Conservation (phyloP, 2,113 vertebrate species). For the Microcebus tavaratra region DNA sequence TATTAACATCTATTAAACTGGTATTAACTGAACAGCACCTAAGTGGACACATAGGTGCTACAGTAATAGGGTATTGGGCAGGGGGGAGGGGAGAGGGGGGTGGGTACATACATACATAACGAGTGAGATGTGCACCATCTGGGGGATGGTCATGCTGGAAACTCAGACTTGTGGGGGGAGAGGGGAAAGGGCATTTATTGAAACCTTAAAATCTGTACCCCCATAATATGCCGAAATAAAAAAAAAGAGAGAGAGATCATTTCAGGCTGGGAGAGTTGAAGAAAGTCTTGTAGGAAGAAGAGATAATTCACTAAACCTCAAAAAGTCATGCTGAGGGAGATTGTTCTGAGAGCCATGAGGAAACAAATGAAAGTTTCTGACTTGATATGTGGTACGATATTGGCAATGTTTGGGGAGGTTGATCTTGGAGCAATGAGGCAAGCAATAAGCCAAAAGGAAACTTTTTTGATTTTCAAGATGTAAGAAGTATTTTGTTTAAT, state of each 20-base stretch:
- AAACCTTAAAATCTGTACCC: too few relatives aligned
- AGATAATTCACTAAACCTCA: not conserved
- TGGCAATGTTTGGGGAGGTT: not conserved
- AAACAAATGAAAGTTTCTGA: not conserved
- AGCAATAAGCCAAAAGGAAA: not conserved
- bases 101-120: too few relatives aligned
- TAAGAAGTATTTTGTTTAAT: not conserved
- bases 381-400: not conserved
- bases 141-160: too few relatives aligned
- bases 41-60: too few relatives aligned
- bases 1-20: not conserved
- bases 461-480: not conserved
- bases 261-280: not conserved
- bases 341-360: not conserved
- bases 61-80: too few relatives aligned
- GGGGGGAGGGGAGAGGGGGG: too few relatives aligned
- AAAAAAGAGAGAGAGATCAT: not conserved
- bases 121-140: too few relatives aligned
- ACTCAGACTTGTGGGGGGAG: too few relatives aligned
- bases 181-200: too few relatives aligned
- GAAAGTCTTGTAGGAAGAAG: not conserved
- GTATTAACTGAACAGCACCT: too few relatives aligned
- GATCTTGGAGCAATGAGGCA: not conserved
- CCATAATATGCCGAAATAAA: too few relatives aligned
- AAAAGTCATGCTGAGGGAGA: not conserved